phyloP scores from a whole-genome alignment of 2,113 vertebrate genomes.

The Atherinomorus stipes region DNA sequence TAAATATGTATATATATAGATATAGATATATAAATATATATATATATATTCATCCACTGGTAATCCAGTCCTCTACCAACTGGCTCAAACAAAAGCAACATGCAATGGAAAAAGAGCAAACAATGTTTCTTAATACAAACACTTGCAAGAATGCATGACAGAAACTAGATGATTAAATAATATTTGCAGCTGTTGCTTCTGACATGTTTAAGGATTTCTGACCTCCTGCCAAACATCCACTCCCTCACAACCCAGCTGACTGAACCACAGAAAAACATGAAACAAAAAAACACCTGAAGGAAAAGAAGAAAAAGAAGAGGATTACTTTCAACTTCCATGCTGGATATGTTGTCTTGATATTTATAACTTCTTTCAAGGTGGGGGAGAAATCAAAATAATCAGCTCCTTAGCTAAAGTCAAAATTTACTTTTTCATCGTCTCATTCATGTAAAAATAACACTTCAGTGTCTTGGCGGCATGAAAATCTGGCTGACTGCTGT shows the following conservation, averaged over 20 bases:
- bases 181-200: neutral
- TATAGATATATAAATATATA: too few species aligned
- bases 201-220: neutral
- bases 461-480: slow-evolving; percentile 14
- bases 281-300: neutral
- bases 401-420: slow-evolving; percentile 4
- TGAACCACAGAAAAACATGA: neutral
- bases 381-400: neutral
- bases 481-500: slow-evolving; percentile 14
- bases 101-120: too few species aligned
- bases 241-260: neutral
- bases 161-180: neutral
- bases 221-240: neutral
- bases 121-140: neutral
- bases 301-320: neutral
- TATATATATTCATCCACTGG: too few species aligned
- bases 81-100: too few species aligned
- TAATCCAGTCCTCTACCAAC: too few species aligned
- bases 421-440: slow-evolving; percentile 32
- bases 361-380: neutral
- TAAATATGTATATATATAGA: too few species aligned
- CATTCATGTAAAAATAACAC: slow-evolving; percentile 29
- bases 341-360: slow-evolving; percentile 1
- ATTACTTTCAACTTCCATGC: neutral
- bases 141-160: neutral